These are phyloP conservation scores for Botia almorhae DNA, from an alignment of 2,797 vertebrate genomes.

Conservation along the genomic window DNA sequence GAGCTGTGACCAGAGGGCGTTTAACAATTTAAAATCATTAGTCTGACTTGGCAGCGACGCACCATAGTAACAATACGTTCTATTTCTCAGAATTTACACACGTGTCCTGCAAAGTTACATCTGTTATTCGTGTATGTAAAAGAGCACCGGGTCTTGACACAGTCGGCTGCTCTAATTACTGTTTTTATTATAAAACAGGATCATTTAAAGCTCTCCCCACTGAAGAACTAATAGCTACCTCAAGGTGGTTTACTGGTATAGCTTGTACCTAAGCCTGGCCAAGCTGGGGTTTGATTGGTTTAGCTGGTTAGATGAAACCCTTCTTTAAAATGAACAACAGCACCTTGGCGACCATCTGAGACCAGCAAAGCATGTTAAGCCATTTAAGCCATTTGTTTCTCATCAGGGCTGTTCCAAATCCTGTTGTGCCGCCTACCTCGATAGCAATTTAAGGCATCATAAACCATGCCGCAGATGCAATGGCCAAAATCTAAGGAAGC, in stretches of 20 bases:
- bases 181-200: neutral
- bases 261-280: no score
- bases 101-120: neutral
- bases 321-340: no score
- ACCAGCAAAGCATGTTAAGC: no score
- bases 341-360: no score
- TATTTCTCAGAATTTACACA: conserved; percentile 11
- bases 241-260: neutral
- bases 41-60: conserved; percentile 5
- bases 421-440: no score
- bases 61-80: neutral
- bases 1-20: conserved; percentile 20
- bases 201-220: neutral
- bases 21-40: conserved; percentile 41
- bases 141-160: neutral
- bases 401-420: no score
- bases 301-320: no score
- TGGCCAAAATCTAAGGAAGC: no score
- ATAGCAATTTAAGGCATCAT: no score
- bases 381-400: no score
- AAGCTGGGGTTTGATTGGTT: no score
- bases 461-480: no score
- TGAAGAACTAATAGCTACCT: neutral
- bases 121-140: neutral
- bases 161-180: neutral